Percentiles rank a stretch among this genome's conserved stretches.
These are phyloP conservation scores for Brevimyrus niger DNA, from an alignment of 2,113 vertebrate genomes.

Conservation along the genomic window DNA sequence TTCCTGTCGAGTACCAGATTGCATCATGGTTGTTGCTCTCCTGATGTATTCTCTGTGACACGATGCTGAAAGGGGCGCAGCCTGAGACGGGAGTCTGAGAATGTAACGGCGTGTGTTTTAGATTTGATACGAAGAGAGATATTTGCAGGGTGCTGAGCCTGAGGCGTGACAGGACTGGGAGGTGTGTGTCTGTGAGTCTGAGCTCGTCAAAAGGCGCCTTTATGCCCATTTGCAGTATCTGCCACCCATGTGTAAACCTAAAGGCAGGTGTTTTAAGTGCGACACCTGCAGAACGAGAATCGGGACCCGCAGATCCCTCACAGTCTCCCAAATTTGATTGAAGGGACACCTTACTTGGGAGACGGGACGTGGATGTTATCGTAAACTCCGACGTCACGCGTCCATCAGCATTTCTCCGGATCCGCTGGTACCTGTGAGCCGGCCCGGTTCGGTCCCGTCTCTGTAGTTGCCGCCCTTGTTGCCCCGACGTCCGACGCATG, in stretches of 20 bases:
- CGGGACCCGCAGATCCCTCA: background rate
- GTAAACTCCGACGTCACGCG: background rate
- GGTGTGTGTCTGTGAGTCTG: background rate
- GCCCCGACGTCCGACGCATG: background rate
- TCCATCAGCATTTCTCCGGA: background rate
- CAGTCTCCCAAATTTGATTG: background rate
- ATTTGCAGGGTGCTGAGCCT: background rate
- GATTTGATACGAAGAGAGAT: background rate
- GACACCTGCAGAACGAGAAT: background rate
- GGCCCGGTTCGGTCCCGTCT: background rate
- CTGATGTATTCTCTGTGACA: background rate
- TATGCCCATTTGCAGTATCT: background rate
- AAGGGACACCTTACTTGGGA: background rate
- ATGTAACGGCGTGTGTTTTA: background rate
- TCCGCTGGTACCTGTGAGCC: background rate
- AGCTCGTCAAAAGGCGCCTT: background rate
- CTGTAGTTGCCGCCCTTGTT: background rate
- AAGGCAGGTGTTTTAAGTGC: background rate
- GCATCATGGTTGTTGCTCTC: background rate
- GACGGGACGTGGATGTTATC: background rate
- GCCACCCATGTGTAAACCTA: background rate
- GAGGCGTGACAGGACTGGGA: background rate
- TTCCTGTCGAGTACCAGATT: background rate
- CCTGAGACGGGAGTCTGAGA: background rate
- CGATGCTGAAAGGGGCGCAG: background rate